Evolutionary conservation across 2,113 vertebrate genomes (phyloP), one percentile per base, ranked within the genome.

Genomic region (Protomyctophum bolini): DNA sequence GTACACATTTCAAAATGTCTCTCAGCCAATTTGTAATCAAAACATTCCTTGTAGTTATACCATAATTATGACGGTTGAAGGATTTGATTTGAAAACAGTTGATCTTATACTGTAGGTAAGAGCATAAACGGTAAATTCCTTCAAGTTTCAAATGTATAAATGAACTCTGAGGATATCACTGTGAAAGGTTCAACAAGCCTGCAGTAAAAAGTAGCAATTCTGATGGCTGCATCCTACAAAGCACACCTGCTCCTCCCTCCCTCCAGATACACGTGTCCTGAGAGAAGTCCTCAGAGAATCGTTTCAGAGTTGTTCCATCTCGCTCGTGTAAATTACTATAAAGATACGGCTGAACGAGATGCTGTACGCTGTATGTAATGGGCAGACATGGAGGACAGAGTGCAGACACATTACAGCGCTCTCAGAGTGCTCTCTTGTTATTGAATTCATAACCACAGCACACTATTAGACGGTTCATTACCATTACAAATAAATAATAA

Each of bases 401-500:
- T 46, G 68, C 66, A 59, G 50, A 68, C 41, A 51, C 76, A 72
- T 72, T 61, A 62, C 45, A 70, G 72, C 79, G 12, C 51, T 75
- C 29, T 58, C 50, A 4, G 66, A 76, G 68, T 62, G 66, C 66
- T 46, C 66, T 70, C n/a, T 67, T 73, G 60, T 75, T 58, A 73
- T 60, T 15, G 0, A 59, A 73, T 72, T 70, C 80, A 72, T 65
- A 50, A 79, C 63, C 72, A 68, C 73, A 68, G 70, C 45, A 8
- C 33, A 3, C 51, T 14, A 45, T 66, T 58, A 50, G 54, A 48
- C 48, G 74, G 41, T 49, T 68, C 56, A 58, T 59, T 51, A 58
- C 46, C 45, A 68, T 41, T 29, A 58, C 8, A 59, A 75, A 76
- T 72, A 80, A 83, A 89, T 74, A 85, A 73, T 66, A 74, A 83